These are phyloP conservation scores for Sympetrum striolatum DNA, from an alignment of 2,888 invertebrate genomes.

Conservation along the genomic window DNA sequence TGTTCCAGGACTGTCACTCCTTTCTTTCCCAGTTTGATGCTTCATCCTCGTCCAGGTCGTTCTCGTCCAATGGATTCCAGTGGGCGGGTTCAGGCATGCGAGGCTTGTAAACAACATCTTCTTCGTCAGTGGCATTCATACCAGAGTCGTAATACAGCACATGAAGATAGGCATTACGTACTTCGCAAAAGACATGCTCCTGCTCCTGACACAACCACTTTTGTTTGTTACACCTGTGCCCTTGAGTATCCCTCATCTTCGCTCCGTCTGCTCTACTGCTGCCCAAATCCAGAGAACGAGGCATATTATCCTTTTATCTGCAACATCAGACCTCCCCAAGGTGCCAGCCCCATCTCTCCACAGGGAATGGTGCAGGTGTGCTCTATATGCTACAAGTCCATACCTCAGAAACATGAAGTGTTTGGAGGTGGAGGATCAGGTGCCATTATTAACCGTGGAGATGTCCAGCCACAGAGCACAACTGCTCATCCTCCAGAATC, in stretches of 20 bases:
- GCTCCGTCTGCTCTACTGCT: slow-evolving; percentile 79
- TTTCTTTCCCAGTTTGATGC: slow-evolving; percentile 71
- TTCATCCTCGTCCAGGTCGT: slow-evolving; percentile 84
- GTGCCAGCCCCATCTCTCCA: slow-evolving; percentile 87
- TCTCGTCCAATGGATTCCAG: slow-evolving; percentile 86
- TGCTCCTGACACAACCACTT: slow-evolving; percentile 71
- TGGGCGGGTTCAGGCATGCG: slow-evolving; percentile 77
- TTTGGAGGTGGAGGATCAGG: slow-evolving; percentile 62
- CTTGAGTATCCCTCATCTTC: slow-evolving; percentile 80
- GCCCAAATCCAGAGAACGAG: slow-evolving; percentile 83
- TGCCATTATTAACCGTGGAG: slow-evolving; percentile 23
- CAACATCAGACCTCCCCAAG: slow-evolving; percentile 78
- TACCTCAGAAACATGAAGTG: slow-evolving; percentile 78
- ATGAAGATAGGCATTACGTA: slow-evolving; percentile 80
- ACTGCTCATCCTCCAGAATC: slow-evolving; percentile 52
- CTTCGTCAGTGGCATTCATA: slow-evolving; percentile 87
- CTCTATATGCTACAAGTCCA: slow-evolving; percentile 83
- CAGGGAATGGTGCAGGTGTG: slow-evolving; percentile 90
- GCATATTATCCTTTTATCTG: slow-evolving; percentile 91
- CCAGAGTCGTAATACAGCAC: slow-evolving; percentile 74
- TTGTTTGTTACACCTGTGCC: slow-evolving; percentile 91
- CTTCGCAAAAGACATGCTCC: slow-evolving; percentile 78
- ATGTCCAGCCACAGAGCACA: slow-evolving; percentile 55
- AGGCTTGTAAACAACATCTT: slow-evolving; percentile 83
- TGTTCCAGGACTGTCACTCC: slow-evolving; percentile 55